These are phyloP conservation scores for Tenthredo livida DNA, from an alignment of 2,888 invertebrate species.

Conservation along the genomic window DNA sequence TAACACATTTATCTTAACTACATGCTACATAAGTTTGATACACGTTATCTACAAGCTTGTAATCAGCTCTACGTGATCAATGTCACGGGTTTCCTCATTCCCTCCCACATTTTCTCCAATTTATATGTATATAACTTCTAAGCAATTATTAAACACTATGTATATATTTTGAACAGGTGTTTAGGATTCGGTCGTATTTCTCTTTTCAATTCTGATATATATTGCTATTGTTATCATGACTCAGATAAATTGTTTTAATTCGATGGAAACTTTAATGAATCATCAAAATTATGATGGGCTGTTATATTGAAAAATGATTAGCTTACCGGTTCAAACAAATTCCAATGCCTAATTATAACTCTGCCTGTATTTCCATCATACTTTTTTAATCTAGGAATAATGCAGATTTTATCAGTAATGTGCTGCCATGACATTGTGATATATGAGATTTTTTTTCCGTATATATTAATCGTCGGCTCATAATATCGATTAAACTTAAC, in stretches of 20 bases:
- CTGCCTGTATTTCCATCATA: neutral
- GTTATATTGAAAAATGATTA: neutral
- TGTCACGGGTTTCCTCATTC: neutral
- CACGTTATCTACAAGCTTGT: neutral
- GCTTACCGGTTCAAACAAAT: neutral
- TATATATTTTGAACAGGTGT: neutral
- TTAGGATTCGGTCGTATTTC: neutral
- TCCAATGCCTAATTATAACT: neutral
- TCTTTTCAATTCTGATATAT: neutral
- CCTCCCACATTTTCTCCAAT: neutral
- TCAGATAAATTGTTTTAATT: neutral
- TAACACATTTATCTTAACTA: neutral
- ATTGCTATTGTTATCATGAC: neutral
- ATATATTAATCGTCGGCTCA: neutral
- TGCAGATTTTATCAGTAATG: too few relatives aligned
- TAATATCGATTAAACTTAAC: neutral
- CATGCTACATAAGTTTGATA: neutral
- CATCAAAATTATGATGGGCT: neutral
- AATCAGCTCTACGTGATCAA: slow-evolving; percentile 1
- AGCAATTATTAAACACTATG: neutral
- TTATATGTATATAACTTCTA: neutral
- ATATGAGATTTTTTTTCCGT: neutral
- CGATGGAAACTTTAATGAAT: neutral
- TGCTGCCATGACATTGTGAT: neutral
- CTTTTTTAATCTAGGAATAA: too few relatives aligned